phyloP scores from a whole-genome alignment of 2,113 vertebrate genomes.

The Tenebrosternarchus preto region DNA sequence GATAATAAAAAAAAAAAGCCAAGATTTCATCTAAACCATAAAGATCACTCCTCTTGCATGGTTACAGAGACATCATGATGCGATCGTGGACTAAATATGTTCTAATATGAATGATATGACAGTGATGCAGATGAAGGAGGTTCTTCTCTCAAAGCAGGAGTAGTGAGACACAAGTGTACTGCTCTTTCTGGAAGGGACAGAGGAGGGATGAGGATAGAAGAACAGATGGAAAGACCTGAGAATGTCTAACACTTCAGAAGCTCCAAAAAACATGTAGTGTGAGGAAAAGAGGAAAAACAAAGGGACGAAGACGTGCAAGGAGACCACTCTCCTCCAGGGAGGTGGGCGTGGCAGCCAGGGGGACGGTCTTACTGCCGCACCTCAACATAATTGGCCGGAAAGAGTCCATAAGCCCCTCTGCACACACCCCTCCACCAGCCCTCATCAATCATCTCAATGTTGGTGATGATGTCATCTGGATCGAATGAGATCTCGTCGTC shows the following conservation, averaged over 20 bases:
- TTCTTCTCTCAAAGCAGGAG: not conserved
- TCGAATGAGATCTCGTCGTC: conserved; percentile 98
- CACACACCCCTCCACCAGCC: conserved; percentile 98
- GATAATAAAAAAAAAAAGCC: not conserved
- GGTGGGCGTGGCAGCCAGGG: not conserved
- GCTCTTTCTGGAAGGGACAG: not conserved
- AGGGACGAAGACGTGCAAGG: conserved; percentile 9
- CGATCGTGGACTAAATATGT: not conserved
- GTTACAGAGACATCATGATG: not conserved
- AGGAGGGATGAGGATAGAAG: not conserved
- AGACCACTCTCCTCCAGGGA: conserved; percentile 24
- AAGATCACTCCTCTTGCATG: not conserved
- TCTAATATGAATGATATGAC: not conserved
- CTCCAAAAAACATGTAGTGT: conserved; percentile 44
- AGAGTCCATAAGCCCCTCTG: conserved; percentile 87
- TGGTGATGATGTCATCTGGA: conserved; percentile 96
- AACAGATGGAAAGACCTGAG: conserved; percentile 54
- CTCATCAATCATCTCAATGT: conserved; percentile 98
- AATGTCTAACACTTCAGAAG: conserved; percentile 54
- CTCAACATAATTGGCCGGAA: conserved; percentile 97
- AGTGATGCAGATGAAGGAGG: not conserved
- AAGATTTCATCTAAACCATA: not conserved
- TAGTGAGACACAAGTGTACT: not conserved
- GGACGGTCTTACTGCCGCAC: conserved; percentile 77
- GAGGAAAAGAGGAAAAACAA: conserved; percentile 12